Base-by-base conservation (phyloP, 2,113 vertebrate species). In the Holacanthus passer region DNA sequence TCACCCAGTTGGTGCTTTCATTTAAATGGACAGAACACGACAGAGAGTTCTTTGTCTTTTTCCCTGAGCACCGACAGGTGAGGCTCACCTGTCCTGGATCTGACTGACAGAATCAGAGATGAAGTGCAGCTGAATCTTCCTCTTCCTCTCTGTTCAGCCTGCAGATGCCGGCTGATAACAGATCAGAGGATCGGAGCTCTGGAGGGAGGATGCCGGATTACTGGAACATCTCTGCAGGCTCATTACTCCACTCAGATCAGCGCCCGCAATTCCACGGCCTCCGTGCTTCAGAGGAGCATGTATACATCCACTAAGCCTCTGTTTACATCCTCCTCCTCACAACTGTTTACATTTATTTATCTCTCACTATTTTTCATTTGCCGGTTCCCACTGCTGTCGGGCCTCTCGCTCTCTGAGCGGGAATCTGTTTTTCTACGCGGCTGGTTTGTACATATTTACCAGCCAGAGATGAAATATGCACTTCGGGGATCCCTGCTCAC, bases 311-410 rank as follows among this genome's bases (percentile, higher is more conserved):
- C 53, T 32, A 13, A 58, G 64, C 77, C 37, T 77, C 65, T 87
- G 85, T 86, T 84, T 87, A 83, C 81, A 65, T 81, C 84, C 35
- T 35, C 24, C 24, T 63, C 24, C 73, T 76, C 77, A 17, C 47
- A 56, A 47, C 50, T 86, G 85, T 91, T 92, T 90, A 87, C 71
- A 80, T 87, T 71, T 83, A 83, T 87, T 82, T 79, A 73, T 52
- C 64, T 17, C 48, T 17, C 3, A 17, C 50, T 80, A 16, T 83
- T 73, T 90, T 56, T 68, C 76, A 77, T 81, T 87, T 75, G 43
- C 68, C 32, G 64, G 41, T 75, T 75, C 77, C 66, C 74, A 53
- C 19, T 16, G 43, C 29, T 53, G 19, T 10, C 19, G 29, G 63
- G 74, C 43, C 6, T 5, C 52, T 41, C 65, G 20, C 35, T 17